A percentile compares a stretch with the other conserved stretches of the same genome.
phyloP scores from a whole-genome alignment of 1,140 invertebrate genomes.

The Colletes latitarsis region DNA sequence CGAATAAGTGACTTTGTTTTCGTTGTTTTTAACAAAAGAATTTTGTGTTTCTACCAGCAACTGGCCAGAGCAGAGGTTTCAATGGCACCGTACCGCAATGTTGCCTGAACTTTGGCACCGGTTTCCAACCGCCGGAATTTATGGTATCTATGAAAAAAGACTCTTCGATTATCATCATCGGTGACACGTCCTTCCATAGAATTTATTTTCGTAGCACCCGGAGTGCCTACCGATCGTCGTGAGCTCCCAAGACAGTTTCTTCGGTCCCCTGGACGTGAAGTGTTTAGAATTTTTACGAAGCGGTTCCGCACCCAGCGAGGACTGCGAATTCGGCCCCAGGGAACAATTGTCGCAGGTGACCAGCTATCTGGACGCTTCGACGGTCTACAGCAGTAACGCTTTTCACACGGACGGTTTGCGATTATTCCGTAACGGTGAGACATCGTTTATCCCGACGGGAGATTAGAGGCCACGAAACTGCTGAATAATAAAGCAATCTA shows the following conservation, averaged over 20 bases:
- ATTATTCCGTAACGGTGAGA: slow-evolving; percentile 86
- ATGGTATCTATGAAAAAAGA: slow-evolving; percentile 79
- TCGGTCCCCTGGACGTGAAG: slow-evolving; percentile 85
- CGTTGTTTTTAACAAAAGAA: neutral
- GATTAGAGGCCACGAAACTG: no score
- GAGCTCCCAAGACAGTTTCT: slow-evolving; percentile 87
- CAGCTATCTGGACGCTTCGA: slow-evolving; percentile 94
- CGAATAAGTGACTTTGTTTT: neutral
- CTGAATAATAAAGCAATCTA: no score
- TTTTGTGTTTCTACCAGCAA: slow-evolving; percentile 61
- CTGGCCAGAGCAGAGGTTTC: slow-evolving; percentile 84
- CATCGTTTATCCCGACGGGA: slow-evolving; percentile 7
- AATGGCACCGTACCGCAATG: slow-evolving; percentile 91
- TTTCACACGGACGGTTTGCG: slow-evolving; percentile 88
- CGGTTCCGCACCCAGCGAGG: slow-evolving; percentile 85
- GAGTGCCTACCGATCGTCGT: slow-evolving; percentile 92
- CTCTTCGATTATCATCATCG: neutral
- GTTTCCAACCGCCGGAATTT: slow-evolving; percentile 83
- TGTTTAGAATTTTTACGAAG: slow-evolving; percentile 90
- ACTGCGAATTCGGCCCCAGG: slow-evolving; percentile 87
- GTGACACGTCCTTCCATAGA: neutral
- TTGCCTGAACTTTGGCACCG: slow-evolving; percentile 85
- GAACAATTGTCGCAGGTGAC: slow-evolving; percentile 92
- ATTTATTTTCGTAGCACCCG: slow-evolving; percentile 84
- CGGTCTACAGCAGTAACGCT: slow-evolving; percentile 93